Evolutionary conservation across 2,113 vertebrate species (phyloP).

Genomic region (Ammospiza caudacuta): DNA sequence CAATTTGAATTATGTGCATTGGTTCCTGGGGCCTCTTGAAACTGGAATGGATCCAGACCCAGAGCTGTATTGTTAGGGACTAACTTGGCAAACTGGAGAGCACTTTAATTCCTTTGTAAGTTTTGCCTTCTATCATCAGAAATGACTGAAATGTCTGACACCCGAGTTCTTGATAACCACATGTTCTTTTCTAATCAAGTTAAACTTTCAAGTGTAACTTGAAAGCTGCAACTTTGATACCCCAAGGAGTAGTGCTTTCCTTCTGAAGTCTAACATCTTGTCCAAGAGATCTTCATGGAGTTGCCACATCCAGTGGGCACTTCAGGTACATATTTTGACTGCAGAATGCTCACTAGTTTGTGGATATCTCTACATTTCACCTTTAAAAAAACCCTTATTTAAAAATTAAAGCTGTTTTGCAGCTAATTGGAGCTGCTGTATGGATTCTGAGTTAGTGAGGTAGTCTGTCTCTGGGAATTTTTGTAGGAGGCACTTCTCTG

Average conservation of each 20-base stretch:
- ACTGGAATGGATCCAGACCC: background rate
- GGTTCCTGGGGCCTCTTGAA: background rate
- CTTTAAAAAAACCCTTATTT: rapidly evolving
- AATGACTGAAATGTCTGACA: background rate
- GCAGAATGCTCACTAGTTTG: background rate
- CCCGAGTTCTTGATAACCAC: background rate
- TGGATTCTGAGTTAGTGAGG: background rate
- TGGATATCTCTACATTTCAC: background rate
- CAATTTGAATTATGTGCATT: background rate
- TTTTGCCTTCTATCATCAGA: background rate
- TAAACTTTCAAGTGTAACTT: background rate
- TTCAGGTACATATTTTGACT: background rate
- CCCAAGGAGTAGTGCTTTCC: background rate
- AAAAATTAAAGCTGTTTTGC: background rate
- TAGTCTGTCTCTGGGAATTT: background rate
- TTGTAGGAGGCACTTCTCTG: background rate
- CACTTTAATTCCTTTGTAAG: background rate
- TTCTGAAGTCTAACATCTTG: background rate
- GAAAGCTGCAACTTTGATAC: background rate
- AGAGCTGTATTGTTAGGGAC: rapidly evolving
- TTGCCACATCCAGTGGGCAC: background rate
- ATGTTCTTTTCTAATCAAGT: background rate
- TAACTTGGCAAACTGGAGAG: background rate
- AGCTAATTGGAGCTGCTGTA: background rate
- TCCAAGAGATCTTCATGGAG: background rate